Base-by-base conservation (phyloP, 1,140 invertebrate species). In the Papilio xuthus region DNA sequence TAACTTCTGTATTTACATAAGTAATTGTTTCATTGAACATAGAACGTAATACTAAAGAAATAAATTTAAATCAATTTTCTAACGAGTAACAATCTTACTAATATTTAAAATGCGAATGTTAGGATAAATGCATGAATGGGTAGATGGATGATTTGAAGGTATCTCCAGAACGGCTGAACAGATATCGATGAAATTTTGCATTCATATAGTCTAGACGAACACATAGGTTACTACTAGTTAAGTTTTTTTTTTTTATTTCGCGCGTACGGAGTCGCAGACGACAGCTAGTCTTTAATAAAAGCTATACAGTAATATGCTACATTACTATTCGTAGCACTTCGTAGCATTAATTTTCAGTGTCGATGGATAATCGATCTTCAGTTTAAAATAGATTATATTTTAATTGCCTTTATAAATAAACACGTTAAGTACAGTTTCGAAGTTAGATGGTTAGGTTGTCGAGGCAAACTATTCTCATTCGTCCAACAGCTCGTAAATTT, bases 381-480 rank as follows among this genome's bases (percentile, higher is more conserved):
- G 37, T 42, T 37, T 41, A 20, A 41, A 42, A 15, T 42, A 70
- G 18, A 42, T 10, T 75, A 28, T 75, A 74, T 74, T 53, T 74
- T 74, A 75, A 75, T 15, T 75, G 47, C 8, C 28, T 42, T 53
- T 47, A 75, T 75, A 75, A 75, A 75, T 75, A 75, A 75, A 75
- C 28, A 75, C 72, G 72, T 32, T 75, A 75, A 75, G 73, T 60
- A 75, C 73, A 75, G 73, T 75, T 75, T 28, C 50, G 50, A 28
- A 75, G 73, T 75, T 75, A 50, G 50, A 32, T 50, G 50, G 73
- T 56, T 75, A 37, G 73, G 50, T 75, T 75, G 26, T 75, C 73
- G 73, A 53, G 44, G 28, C 47, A 75, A 75, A 75, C 73, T 75
- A 75, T 75, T 75, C 73, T 56, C 73, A 75, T 75, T 53, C 72